phyloP scores from a whole-genome alignment of 2,888 invertebrate species.

The Nezara viridula region DNA sequence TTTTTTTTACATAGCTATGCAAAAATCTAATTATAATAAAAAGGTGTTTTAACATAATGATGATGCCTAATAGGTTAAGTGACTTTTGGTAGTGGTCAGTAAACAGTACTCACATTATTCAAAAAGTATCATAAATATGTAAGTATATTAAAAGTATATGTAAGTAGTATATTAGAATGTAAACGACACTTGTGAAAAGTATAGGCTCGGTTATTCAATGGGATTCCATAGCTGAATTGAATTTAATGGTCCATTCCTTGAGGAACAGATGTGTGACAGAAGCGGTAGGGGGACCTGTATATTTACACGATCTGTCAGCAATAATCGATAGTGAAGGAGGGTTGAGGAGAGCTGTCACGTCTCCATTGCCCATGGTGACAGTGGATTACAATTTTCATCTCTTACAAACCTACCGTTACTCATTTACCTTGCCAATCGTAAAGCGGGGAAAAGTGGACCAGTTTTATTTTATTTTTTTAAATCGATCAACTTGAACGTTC shows the following conservation, averaged over 20 bases:
- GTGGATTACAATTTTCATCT: background rate
- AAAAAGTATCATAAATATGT: background rate
- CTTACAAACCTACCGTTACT: background rate
- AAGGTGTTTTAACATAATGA: too few species aligned
- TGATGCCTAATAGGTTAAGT: too few species aligned
- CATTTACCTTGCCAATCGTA: background rate
- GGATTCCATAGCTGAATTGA: background rate
- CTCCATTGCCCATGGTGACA: background rate
- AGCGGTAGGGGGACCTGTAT: conserved; percentile 4
- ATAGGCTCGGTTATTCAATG: background rate
- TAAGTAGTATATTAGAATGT: background rate
- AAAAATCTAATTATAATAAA: too few species aligned
- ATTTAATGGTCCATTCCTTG: background rate
- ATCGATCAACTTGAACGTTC: background rate
- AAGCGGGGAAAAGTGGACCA: background rate
- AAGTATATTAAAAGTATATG: background rate
- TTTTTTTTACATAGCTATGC: too few species aligned
- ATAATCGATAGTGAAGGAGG: background rate
- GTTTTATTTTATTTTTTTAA: background rate
- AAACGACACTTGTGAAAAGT: background rate
- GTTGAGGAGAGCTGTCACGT: background rate
- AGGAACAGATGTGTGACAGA: conserved; percentile 21
- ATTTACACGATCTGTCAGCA: conserved; percentile 9
- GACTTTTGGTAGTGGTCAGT: too few species aligned
- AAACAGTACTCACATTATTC: background rate